Evolutionary conservation across 2,797 vertebrate genomes (phyloP).

Genomic region (Anableps anableps): DNA sequence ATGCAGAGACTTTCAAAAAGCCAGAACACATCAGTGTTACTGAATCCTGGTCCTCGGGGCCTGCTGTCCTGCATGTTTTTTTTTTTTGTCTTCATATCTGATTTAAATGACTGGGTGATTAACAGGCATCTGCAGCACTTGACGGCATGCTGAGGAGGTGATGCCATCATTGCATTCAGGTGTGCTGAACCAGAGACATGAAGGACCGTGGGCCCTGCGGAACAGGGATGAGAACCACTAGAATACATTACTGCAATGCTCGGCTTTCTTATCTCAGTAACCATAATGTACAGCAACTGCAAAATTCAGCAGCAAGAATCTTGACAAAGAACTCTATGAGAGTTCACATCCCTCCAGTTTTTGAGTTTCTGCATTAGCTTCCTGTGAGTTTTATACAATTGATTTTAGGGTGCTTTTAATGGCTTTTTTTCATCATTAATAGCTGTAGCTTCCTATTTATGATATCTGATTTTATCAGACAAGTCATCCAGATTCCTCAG

Average conservation of each 20-base stretch:
- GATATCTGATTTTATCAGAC: not conserved
- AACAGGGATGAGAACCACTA: not conserved
- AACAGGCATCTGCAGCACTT: not conserved
- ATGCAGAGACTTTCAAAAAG: not conserved
- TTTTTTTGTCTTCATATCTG: not conserved
- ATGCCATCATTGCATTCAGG: too few species aligned
- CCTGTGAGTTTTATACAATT: not conserved
- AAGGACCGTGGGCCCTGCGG: not conserved
- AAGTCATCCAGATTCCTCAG: not conserved
- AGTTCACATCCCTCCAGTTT: not conserved
- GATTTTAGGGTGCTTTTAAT: not conserved
- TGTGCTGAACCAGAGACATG: too few species aligned
- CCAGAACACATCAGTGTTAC: not conserved
- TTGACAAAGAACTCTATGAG: not conserved
- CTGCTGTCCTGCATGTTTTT: not conserved
- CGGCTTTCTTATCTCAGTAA: not conserved
- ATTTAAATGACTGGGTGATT: not conserved
- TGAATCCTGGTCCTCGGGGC: not conserved
- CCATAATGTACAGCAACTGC: not conserved
- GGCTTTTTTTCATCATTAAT: not conserved
- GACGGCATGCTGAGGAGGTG: not conserved
- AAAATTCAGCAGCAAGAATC: not conserved
- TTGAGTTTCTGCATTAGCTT: not conserved
- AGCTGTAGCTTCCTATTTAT: too few species aligned
- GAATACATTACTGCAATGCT: not conserved